Evolutionary conservation across 2,797 vertebrate species (phyloP), one percentile per base, ranked within the genome.

Genomic region (Spatula versicolor): DNA sequence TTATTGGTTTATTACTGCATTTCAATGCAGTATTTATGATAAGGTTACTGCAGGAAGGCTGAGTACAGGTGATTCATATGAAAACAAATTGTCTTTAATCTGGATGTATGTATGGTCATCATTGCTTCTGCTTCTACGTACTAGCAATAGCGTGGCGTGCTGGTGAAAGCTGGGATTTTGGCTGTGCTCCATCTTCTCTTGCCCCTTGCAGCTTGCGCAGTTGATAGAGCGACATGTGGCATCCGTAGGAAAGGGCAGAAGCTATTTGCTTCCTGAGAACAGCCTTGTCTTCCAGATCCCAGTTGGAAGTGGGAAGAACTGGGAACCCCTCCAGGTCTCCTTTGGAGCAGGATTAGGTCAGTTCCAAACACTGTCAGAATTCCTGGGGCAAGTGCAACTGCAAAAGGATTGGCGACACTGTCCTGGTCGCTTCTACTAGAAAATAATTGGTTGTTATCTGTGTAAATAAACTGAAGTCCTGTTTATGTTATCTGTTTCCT

Each of bases 251-350:
- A 87, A 73, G 45, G 66, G 54, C 54, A 73, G 76, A 72, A 91
- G 31, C 37, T 54, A 4, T 64, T 87, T 80, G 17, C 62, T 48
- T 87, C 30, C 28, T 64, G 58, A 66, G 33, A 0, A 1, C 69
- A 39, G 56, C 18, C 9, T 84, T 14, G 2, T 31, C 30, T 95
- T 92, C 43, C 76, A 83, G 17, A 39, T 91, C 30, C 6, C 69
- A 41, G 46, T 7, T 88, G 69, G 46, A 94, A 91, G 58, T 20
- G 6, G 31, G 37, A 60, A 78, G 56, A 84, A 19, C 39, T 48
- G 31, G 48, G 56, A 84, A 88, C 63, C 10, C 7, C 81, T 95
- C 88, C 90, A 74, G 6, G 26, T 71, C 60, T 89, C 45, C 75
- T 71, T 77, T 28, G 54, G 56, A 88, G 45, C 0, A 0, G 33